Base-by-base conservation (phyloP, 35 echinoderm and acorn worm species). In the Ophioderma brevispina region DNA sequence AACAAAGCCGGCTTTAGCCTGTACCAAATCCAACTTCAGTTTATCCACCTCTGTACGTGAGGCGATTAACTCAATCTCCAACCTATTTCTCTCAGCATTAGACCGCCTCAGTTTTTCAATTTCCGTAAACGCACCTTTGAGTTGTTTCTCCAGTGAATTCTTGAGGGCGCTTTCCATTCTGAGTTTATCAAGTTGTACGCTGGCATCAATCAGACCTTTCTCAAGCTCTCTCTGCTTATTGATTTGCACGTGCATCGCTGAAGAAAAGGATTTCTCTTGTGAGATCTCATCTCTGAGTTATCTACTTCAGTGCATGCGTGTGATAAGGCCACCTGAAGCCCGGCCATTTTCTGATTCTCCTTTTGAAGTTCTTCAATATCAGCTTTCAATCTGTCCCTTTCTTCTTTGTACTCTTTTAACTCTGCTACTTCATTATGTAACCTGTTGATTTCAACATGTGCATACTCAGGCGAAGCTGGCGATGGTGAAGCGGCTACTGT, bases 231-330 rank as follows among this genome's bases (percentile, higher is more conserved):
- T 70, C n/a, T 70, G 59, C 28, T 25, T 8, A 25, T 70, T 70
- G 10, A 70, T 70, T 70, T 70, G 59, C 10, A 25, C 59, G n/a
- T 25, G n/a, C 59, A 70, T 70, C 23, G 59, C 59, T 25, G 59
- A 70, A 70, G 59, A 70, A 25, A 70, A 70, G 1, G 59, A 15
- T 25, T 70, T 70, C n/a, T 70, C 59, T 70, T 70, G 59, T 4
- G 59, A 25, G 59, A 70, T 25, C n/a, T 70, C 6, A 70, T 70
- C 59, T 13, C 59, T 8, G 23, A 70, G 59, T 70, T 70, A 70
- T 70, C 59, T 3, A 70, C 59, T 70, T 70, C 59, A 25, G 59
- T 70, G n/a, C 59, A 70, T 70, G 59, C 59, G 59, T 70, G 59
- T 25, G 59, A 70, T 25, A 70, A 25, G 10, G 59, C 59, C 28